Percentiles rank a stretch among this genome's conserved stretches.
Evolutionary conservation across 2,113 vertebrate genomes (phyloP).

Genomic region (Fukomys damarensis): DNA sequence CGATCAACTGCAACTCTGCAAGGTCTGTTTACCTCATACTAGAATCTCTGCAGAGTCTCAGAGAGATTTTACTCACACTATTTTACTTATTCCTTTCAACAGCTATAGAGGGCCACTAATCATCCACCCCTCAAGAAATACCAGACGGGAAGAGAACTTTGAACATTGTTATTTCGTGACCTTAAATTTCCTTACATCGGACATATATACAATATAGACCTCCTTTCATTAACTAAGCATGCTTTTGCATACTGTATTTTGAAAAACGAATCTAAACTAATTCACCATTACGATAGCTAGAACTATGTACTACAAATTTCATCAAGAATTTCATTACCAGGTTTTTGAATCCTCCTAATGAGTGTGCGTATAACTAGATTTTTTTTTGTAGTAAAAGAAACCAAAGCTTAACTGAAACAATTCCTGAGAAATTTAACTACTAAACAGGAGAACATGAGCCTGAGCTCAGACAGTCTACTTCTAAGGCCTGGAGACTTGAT

Average conservation of each 20-base stretch:
- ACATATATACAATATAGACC: background rate
- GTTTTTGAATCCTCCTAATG: background rate
- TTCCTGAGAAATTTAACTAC: background rate
- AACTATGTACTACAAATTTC: background rate
- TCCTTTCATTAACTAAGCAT: constrained; percentile 19
- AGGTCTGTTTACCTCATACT: background rate
- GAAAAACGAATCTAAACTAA: background rate
- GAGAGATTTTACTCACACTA: background rate
- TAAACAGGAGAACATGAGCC: background rate
- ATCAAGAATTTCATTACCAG: background rate
- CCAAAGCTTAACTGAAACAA: background rate
- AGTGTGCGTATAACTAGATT: background rate
- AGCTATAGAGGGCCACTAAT: background rate
- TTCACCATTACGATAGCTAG: background rate
- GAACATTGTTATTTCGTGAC: background rate
- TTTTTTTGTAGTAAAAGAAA: background rate
- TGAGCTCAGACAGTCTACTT: background rate
- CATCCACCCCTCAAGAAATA: background rate
- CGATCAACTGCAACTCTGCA: background rate
- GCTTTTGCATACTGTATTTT: background rate
- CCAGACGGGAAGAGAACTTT: background rate
- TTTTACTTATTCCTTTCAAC: constrained; percentile 5
- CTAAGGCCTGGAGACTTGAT: background rate
- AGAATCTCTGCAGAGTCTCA: background rate
- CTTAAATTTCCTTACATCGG: background rate